Conservation (phyloP, 2,113 vertebrate genomes). For the Dissostichus mawsoni region DNA sequence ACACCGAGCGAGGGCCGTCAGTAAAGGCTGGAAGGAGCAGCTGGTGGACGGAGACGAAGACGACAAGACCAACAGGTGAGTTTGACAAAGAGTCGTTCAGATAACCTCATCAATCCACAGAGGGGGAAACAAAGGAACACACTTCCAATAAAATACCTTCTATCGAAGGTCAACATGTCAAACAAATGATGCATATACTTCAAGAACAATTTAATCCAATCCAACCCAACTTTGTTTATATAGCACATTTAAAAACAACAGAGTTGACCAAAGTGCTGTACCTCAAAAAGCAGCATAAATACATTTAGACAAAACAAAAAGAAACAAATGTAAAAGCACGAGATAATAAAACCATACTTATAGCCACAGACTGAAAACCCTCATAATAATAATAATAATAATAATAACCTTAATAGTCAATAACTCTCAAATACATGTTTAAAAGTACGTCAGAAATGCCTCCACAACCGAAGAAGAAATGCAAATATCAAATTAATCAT, state of each 20-base stretch:
- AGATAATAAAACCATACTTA: too few species aligned
- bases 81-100: not conserved
- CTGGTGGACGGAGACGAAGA: constrained; percentile 76
- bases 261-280: too few species aligned
- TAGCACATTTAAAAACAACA: not conserved
- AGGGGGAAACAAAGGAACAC: too few species aligned
- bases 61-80: constrained; percentile 77
- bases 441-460: not conserved
- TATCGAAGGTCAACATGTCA: not conserved
- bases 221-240: too few species aligned
- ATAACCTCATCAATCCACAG: too few species aligned
- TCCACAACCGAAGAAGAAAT: too few species aligned
- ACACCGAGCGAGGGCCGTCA: constrained; percentile 48
- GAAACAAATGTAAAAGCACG: too few species aligned
- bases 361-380: not conserved
- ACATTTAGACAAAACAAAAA: too few species aligned
- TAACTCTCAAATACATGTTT: not conserved
- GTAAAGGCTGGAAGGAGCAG: constrained; percentile 74
- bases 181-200: not conserved
- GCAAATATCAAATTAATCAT: too few species aligned
- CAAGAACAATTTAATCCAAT: not conserved
- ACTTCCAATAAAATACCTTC: not conserved
- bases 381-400: too few species aligned
- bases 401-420: not conserved
- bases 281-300: too few species aligned